Evolutionary conservation across 2,888 invertebrate genomes (phyloP).

Genomic region (Carpatolechia fugitivella): DNA sequence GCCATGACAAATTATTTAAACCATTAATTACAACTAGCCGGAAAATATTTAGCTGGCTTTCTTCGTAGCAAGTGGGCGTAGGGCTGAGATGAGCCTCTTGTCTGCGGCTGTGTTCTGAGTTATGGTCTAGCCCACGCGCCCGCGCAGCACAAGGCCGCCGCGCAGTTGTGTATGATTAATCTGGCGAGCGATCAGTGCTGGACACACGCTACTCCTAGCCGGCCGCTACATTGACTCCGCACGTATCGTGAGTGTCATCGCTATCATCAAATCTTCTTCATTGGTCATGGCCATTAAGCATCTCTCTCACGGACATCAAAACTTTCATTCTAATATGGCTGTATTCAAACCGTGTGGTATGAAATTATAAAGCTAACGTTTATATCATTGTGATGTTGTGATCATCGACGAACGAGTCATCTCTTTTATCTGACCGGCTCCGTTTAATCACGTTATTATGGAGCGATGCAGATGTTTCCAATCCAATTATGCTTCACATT

Average conservation of each 20-base stretch:
- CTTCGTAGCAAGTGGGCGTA: constrained; percentile 35
- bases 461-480: background rate
- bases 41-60: constrained; percentile 20
- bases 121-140: constrained; percentile 62
- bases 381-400: background rate
- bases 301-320: background rate
- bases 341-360: background rate
- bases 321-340: background rate
- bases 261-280: background rate
- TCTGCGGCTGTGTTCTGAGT: constrained; percentile 53
- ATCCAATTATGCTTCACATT: background rate
- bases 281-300: background rate
- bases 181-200: constrained; percentile 60
- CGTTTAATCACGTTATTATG: background rate
- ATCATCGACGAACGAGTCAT: background rate
- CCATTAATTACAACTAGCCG: constrained; percentile 4
- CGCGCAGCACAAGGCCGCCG: constrained; percentile 54
- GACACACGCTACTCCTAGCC: constrained; percentile 58
- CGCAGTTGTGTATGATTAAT: constrained; percentile 73
- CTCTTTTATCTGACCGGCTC: constrained; percentile 6
- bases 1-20: background rate
- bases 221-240: constrained; percentile 36
- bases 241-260: constrained; percentile 5
- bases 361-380: background rate
- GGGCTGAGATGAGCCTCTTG: constrained; percentile 54